phyloP scores from a whole-genome alignment of 1,140 invertebrate genomes.

The Sitophilus oryzae region DNA sequence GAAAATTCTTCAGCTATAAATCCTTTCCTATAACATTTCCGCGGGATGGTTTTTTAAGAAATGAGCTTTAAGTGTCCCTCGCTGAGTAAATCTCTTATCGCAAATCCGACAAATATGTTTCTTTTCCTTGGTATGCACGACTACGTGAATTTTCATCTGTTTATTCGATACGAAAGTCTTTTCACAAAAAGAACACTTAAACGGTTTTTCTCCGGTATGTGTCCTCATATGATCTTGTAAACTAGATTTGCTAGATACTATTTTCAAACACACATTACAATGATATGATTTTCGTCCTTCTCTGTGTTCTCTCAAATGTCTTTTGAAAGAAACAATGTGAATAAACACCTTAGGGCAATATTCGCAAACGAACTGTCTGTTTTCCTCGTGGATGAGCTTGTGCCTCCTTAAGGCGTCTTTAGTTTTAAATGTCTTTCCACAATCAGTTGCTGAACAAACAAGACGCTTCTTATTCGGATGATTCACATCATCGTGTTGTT shows the following conservation, averaged over 20 bases:
- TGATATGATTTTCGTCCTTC: slow-evolving; percentile 11
- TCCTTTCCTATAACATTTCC: slow-evolving; percentile 1
- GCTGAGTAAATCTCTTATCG: slow-evolving; percentile 27
- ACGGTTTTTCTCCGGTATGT: slow-evolving; percentile 45
- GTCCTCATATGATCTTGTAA: slow-evolving; percentile 8
- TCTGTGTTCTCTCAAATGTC: slow-evolving; percentile 17
- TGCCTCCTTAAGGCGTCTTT: slow-evolving; percentile 15
- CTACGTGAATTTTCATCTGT: slow-evolving; percentile 36
- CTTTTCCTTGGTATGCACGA: slow-evolving; percentile 28
- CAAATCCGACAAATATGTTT: slow-evolving; percentile 25
- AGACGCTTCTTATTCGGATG: slow-evolving; percentile 9
- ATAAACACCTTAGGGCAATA: slow-evolving; percentile 17
- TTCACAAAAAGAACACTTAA: slow-evolving; percentile 10
- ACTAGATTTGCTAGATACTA: slow-evolving; percentile 16
- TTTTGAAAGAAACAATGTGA: slow-evolving; percentile 16
- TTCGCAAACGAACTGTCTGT: slow-evolving; percentile 14
- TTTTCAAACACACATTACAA: slow-evolving; percentile 14
- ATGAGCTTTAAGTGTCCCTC: slow-evolving; percentile 17
- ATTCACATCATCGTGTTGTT: slow-evolving; percentile 13
- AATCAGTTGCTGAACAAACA: neutral
- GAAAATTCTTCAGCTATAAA: neutral
- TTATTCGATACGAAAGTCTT: slow-evolving; percentile 27
- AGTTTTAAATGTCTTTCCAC: slow-evolving; percentile 13
- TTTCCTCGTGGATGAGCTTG: slow-evolving; percentile 10
- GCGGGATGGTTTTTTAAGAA: slow-evolving; percentile 14